Evolutionary conservation across 2,888 invertebrate species (phyloP).

Genomic region (Chrysolina americana): DNA sequence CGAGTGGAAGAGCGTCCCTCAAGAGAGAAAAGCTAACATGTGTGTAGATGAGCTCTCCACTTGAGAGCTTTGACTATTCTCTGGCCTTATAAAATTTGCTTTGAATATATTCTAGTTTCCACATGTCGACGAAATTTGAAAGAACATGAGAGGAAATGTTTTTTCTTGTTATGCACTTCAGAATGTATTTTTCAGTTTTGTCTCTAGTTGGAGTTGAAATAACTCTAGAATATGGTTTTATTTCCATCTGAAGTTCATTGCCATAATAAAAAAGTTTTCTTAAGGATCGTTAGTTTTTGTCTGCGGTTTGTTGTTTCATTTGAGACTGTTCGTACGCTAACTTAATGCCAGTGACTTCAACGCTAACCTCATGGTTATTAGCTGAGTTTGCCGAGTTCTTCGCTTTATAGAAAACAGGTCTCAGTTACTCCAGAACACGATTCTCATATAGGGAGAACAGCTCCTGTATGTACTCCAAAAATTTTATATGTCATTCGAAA

Average conservation of each 20-base stretch:
- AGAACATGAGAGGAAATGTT: background rate
- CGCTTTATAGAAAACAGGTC: too few relatives aligned
- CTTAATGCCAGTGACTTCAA: too few relatives aligned
- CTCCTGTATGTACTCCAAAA: too few relatives aligned
- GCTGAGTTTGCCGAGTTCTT: too few relatives aligned
- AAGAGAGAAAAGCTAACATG: slow-evolving; percentile 9
- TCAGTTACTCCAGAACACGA: too few relatives aligned
- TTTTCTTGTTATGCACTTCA: background rate
- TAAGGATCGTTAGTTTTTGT: too few relatives aligned
- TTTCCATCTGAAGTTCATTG: background rate
- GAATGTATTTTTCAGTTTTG: background rate
- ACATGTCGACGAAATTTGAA: slow-evolving; percentile 12
- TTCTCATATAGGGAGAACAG: too few relatives aligned
- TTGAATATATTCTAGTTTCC: slow-evolving; percentile 14
- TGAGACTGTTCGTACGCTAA: too few relatives aligned
- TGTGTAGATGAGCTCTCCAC: slow-evolving; percentile 18
- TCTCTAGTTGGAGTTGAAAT: background rate
- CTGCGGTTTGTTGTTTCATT: too few relatives aligned
- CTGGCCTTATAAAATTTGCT: slow-evolving; percentile 18
- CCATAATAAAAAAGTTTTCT: too few relatives aligned
- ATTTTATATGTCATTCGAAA: too few relatives aligned
- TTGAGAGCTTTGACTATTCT: slow-evolving; percentile 18
- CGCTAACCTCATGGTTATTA: too few relatives aligned
- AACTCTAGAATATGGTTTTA: background rate
- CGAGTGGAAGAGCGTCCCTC: background rate